Evolutionary conservation across 30 jellyfish, hydroid and myxozoan genomes (phyloP).

Genomic region (Turritopsis dohrnii): DNA sequence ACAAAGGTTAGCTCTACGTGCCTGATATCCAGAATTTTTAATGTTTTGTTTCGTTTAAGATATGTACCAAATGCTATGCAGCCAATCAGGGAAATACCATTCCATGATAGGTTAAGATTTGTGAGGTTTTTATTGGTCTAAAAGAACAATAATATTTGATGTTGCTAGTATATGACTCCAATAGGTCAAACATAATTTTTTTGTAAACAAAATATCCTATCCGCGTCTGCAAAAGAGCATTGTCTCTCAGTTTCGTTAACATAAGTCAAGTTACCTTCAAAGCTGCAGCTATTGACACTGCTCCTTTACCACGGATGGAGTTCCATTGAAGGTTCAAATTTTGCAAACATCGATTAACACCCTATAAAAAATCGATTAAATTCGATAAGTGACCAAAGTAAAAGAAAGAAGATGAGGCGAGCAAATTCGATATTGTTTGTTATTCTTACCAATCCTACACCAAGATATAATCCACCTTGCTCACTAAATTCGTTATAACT

Average conservation of each 20-base stretch:
- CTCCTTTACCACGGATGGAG: slow-evolving; percentile 71
- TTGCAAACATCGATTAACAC: slow-evolving; percentile 38
- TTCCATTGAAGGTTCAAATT: slow-evolving; percentile 65
- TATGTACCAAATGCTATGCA: slow-evolving; percentile 73
- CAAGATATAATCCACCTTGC: slow-evolving; percentile 62
- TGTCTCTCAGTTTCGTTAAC: background rate
- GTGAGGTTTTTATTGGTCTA: slow-evolving; percentile 57
- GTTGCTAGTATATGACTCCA: background rate
- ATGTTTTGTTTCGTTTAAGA: slow-evolving; percentile 50
- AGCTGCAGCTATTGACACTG: slow-evolving; percentile 73
- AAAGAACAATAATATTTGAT: background rate
- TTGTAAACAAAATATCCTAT: background rate
- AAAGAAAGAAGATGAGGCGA: background rate
- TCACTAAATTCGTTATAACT: slow-evolving; percentile 75
- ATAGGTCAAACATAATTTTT: too few species aligned
- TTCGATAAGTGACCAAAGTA: background rate
- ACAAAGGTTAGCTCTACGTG: background rate
- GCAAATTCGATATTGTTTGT: background rate
- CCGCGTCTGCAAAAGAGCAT: background rate
- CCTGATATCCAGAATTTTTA: slow-evolving; percentile 68
- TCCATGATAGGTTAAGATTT: slow-evolving; percentile 63
- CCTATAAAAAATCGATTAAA: slow-evolving; percentile 23
- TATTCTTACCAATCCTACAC: slow-evolving; percentile 71
- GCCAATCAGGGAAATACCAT: slow-evolving; percentile 78
- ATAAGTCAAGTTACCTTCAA: slow-evolving; percentile 30